Percentiles rank a stretch among this genome's conserved stretches.
These are phyloP conservation scores for Cosmopolites sordidus DNA, from an alignment of 2,888 invertebrate genomes.

Conservation along the genomic window DNA sequence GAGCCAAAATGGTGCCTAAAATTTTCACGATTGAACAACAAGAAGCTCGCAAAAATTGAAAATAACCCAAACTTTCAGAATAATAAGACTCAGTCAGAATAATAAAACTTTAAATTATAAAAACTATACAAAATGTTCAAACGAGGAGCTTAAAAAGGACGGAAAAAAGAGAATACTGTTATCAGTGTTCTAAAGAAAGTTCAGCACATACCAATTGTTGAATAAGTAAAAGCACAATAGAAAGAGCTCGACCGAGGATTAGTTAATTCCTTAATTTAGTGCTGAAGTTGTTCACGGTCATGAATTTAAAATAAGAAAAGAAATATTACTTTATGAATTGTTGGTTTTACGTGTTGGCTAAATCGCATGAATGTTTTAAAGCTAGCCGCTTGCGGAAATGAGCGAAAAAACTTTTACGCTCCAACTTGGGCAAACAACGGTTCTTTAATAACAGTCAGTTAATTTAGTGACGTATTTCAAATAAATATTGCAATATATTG, in stretches of 20 bases:
- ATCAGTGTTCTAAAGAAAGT: not conserved
- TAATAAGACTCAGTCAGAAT: too few relatives aligned
- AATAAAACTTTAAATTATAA: too few relatives aligned
- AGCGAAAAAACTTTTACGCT: not conserved
- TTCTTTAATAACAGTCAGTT: not conserved
- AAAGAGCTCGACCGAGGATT: constrained; percentile 48
- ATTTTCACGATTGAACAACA: too few relatives aligned
- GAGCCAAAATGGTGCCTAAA: too few relatives aligned
- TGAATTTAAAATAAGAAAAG: constrained; percentile 46
- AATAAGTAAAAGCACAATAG: constrained; percentile 49
- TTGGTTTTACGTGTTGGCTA: constrained; percentile 39
- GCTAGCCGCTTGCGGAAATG: not conserved
- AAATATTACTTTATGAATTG: constrained; percentile 48
- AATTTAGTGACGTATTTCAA: not conserved
- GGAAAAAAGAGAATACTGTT: not conserved
- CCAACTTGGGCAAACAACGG: not conserved
- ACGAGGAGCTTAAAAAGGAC: too few relatives aligned
- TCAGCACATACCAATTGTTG: constrained; percentile 28
- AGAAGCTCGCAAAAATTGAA: too few relatives aligned
- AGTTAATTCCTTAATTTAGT: constrained; percentile 51
- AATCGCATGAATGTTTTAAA: not conserved
- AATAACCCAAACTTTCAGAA: too few relatives aligned
- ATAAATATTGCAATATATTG: too few relatives aligned
- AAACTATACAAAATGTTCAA: too few relatives aligned
- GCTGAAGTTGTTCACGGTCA: constrained; percentile 46